Evolutionary conservation across 2,113 vertebrate genomes (phyloP), one percentile per base, ranked within the genome.

Genomic region (Tachuris rubrigastra): DNA sequence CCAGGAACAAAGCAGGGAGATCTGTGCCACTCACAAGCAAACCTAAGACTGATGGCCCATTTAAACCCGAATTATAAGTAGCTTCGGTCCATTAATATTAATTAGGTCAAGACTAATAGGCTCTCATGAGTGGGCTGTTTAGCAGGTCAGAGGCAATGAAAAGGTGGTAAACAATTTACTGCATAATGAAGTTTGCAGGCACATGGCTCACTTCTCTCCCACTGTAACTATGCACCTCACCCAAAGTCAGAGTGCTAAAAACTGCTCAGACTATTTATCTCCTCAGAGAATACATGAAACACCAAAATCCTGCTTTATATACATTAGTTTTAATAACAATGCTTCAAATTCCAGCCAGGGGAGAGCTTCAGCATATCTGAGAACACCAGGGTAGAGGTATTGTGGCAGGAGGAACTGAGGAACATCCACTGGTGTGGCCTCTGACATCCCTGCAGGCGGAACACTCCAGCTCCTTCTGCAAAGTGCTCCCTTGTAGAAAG

Each of bases 21-120:
- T 49, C 20, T 50, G 23, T 2, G n/a, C 72, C 72, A 85, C 74
- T 93, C 90, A 94, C 46, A 94, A 93, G 80, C 24, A 72, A 87
- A 78, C 0, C 0, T 67, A 59, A 93, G 82, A 96, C 80, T 91
- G 88, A 96, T 90, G 93, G 87, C 39, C 83, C 65, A 73, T 87
- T 97, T 93, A 87, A 88, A 74, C 8, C 25, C 0, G 1, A 59
- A 94, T 97, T 90, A 81, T 87, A 96, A 95, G 83, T 63, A 89
- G 35, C 55, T 86, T 59, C 72, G 53, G 28, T 0, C 63, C 66
- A 93, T 96, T 96, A 96, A 84, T 94, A 93, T 97, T 97, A 95
- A 97, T 95, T 97, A 95, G 95, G 58, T 91, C 66, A 85, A 94
- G 71, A 71, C 94, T 91, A 93, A 95, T 78, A 88, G 84, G 49